Base-by-base conservation (phyloP, 1,140 invertebrate genomes). In the Heliconius congener region DNA sequence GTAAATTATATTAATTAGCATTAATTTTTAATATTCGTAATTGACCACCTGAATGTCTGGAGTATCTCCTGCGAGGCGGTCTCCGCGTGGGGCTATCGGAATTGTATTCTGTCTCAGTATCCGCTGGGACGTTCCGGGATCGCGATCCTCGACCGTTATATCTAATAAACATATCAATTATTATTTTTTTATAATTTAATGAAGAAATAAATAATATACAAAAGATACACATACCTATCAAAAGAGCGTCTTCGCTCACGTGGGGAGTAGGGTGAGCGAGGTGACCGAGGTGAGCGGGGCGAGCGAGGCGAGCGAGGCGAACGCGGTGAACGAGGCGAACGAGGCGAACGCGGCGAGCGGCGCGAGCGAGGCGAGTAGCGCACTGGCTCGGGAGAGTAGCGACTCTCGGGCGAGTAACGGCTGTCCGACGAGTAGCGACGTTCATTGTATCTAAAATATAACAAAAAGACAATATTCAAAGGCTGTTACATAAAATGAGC, bases 91-190 rank as follows among this genome's bases (percentile, higher is more conserved):
- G 90, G 74, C 88, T 92, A 80, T 92, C 91, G 8, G 91, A 92
- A 83, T 90, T 89, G 81, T 93, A 93, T 75, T 94, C 92, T 1
- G 92, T 92, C 81, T 93, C 92, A 3, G 92, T 93, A 81, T 94
- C 90, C 18, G 85, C 81, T 0, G 87, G 90, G 1, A 81, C 85
- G 78, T 88, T 89, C 16, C 89, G 84, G 3, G 87, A 76, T 50
- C 91, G 86, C 3, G 91, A 89, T 1, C 87, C 85, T 8, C 92
- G 84, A 0, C 86, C 86, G 8, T 87, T 86, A 71, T 92, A 91
- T 80, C 92, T 81, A 8, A 23, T 30, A n/a, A 66, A 66, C 27
- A 30, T 66, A 27, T 66, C 1, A 60, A 0, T 46, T 4, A 3
- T 46, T 16, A 4, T 4, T 2, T 34, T 46, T 46, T 46, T 46